Evolutionary conservation across 2,113 vertebrate species (phyloP).

Genomic region (Spea bombifrons): DNA sequence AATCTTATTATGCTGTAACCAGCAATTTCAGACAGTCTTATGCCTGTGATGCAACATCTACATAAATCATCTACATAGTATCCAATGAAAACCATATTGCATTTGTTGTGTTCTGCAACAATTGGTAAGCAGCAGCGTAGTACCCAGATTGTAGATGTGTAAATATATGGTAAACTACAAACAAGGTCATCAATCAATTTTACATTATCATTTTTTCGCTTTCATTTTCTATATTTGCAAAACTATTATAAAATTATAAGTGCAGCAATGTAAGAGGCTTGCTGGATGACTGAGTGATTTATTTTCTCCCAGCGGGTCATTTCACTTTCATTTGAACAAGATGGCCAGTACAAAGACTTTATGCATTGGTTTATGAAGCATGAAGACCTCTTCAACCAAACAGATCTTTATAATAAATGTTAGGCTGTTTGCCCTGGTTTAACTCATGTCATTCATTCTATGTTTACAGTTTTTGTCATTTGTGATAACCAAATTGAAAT

Average conservation of each 20-base stretch:
- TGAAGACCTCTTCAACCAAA: slow-evolving; percentile 44
- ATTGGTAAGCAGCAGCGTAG: too few species aligned
- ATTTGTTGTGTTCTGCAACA: too few species aligned
- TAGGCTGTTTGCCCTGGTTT: slow-evolving; percentile 42
- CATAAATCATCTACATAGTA: too few species aligned
- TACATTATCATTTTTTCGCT: not conserved
- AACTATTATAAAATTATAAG: slow-evolving; percentile 32
- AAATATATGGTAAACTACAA: too few species aligned
- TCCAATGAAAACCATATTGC: too few species aligned
- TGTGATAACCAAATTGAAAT: slow-evolving; percentile 17
- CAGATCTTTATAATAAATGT: slow-evolving; percentile 41
- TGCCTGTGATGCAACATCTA: too few species aligned
- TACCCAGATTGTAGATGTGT: too few species aligned
- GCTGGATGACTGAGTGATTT: slow-evolving; percentile 45
- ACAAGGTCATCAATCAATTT: not conserved
- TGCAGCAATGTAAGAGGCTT: slow-evolving; percentile 31
- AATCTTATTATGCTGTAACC: too few species aligned
- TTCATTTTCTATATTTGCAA: slow-evolving; percentile 29
- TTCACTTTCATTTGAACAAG: slow-evolving; percentile 40
- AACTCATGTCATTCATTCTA: slow-evolving; percentile 37
- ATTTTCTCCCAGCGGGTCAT: slow-evolving; percentile 41
- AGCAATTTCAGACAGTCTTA: too few species aligned
- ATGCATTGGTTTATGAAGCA: slow-evolving; percentile 44
- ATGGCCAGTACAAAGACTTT: slow-evolving; percentile 45
- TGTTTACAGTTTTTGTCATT: slow-evolving; percentile 35